phyloP scores from a whole-genome alignment of 2,888 invertebrate genomes.

The Panzeria rudis region DNA sequence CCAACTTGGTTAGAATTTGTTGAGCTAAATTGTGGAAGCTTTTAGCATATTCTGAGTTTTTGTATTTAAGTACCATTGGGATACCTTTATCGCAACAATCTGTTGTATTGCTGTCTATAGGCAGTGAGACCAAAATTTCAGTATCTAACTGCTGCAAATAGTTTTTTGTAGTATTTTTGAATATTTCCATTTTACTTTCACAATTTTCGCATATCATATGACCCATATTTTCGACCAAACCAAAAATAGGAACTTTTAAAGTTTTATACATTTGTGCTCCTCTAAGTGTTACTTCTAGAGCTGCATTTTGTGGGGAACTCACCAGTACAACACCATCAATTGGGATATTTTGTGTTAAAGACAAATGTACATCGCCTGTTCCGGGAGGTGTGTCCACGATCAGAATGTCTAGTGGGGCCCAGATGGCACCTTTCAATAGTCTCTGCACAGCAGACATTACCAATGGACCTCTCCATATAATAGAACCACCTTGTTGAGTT shows the following conservation, averaged over 20 bases:
- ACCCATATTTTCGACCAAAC: conserved; percentile 97
- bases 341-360: conserved; percentile 94
- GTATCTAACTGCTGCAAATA: conserved; percentile 88
- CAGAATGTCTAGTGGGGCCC: conserved; percentile 94
- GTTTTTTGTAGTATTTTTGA: conserved; percentile 87
- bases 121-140: conserved; percentile 86
- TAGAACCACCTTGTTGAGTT: conserved; percentile 92
- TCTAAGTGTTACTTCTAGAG: conserved; percentile 92
- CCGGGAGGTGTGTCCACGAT: conserved; percentile 98
- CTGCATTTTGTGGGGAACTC: conserved; percentile 95
- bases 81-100: conserved; percentile 81
- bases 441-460: conserved; percentile 97
- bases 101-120: conserved; percentile 80
- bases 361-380: conserved; percentile 97
- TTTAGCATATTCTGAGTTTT: conserved; percentile 79
- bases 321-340: conserved; percentile 95
- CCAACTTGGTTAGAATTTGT: conserved; percentile 59
- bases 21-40: conserved; percentile 75
- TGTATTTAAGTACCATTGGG: conserved; percentile 80
- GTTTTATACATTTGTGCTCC: conserved; percentile 95
- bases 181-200: conserved; percentile 88
- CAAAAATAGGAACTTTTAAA: conserved; percentile 91
- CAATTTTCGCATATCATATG: conserved; percentile 91
- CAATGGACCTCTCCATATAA: conserved; percentile 98
- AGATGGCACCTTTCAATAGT: conserved; percentile 92